Evolutionary conservation across 2,113 vertebrate species (phyloP).

Genomic region (Passer domesticus): DNA sequence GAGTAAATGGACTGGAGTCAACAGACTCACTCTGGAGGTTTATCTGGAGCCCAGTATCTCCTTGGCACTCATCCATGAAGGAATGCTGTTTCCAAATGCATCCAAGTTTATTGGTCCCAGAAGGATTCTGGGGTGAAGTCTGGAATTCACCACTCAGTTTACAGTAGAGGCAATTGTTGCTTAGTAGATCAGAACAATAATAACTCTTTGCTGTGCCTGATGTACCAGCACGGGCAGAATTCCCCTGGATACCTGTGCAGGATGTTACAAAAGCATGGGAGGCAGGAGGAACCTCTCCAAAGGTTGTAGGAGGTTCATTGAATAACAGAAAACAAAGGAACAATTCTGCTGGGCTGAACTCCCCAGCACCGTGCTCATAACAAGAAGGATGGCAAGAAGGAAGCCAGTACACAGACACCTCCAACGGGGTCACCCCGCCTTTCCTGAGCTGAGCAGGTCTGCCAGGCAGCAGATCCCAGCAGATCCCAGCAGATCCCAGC

Average conservation of each 20-base stretch:
- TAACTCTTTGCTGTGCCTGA: neutral
- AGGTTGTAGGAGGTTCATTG: neutral
- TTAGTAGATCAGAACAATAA: neutral
- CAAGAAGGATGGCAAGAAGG: neutral
- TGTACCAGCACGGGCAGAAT: neutral
- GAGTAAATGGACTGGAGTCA: conserved; percentile 31
- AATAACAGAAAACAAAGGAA: neutral
- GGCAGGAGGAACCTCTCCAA: neutral
- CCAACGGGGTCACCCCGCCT: accelerated
- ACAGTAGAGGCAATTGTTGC: conserved; percentile 47
- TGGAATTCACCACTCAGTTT: conserved; percentile 42
- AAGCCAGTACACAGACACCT: neutral
- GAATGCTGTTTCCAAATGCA: conserved; percentile 39
- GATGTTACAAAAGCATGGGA: neutral
- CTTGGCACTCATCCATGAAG: conserved; percentile 32
- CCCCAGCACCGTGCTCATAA: accelerated
- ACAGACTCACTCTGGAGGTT: neutral
- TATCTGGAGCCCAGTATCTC: conserved; percentile 33
- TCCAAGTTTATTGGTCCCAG: conserved; percentile 49
- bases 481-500: neutral
- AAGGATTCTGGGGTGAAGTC: conserved; percentile 32
- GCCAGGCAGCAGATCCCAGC: neutral
- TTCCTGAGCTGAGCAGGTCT: neutral
- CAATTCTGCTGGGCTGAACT: neutral
- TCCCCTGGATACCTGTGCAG: neutral